Base-by-base conservation (phyloP, 2,113 vertebrate genomes). In the Alethe castanea region DNA sequence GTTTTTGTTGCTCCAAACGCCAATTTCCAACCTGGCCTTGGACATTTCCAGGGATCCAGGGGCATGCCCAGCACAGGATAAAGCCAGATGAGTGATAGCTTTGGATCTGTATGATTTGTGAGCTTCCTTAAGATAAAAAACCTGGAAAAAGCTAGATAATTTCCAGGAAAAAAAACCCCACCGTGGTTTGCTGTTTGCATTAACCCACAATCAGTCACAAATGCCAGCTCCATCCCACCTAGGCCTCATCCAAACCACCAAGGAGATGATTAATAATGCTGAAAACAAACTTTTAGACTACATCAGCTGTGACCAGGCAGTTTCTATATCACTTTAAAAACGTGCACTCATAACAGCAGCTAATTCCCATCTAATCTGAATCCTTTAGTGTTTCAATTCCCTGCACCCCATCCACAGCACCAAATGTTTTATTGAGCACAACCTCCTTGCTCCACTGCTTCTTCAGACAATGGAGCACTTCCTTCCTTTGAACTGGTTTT, bases 11-110 rank as follows among this genome's bases (percentile, higher is more conserved):
- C 23, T 52, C 33, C 44, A 65, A 65, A 6, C 18, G 22, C 33
- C 0, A 19, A 14, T 53, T 29, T 59, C 52, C 52, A 65, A 0
- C 15, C 10, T 24, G 36, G 15, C 14, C 26, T 44, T 33, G 67
- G 52, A 2, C 44, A 16, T 0, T 57, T 1, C 67, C 67, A 81
- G 22, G 50, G 52, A 59, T 81, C 17, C 67, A 45, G 44, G 33
- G 7, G 28, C 1, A n/a, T 26, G 18, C 4, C 35, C 36, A 33
- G 22, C 8, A 40, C 0, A 0, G 7, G 9, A 11, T 44, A 64
- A 81, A 88, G 3, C 17, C 61, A 59, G 62, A 79, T 8, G 6
- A 69, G 19, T 31, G n/a, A n/a, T 6, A 12, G 7, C 1, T 90
- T 94, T 67, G 24, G 23, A 47, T 29, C 9, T 9, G 2, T 1